phyloP scores from a whole-genome alignment of 2,113 vertebrate species.

The Montifringilla adamsi region DNA sequence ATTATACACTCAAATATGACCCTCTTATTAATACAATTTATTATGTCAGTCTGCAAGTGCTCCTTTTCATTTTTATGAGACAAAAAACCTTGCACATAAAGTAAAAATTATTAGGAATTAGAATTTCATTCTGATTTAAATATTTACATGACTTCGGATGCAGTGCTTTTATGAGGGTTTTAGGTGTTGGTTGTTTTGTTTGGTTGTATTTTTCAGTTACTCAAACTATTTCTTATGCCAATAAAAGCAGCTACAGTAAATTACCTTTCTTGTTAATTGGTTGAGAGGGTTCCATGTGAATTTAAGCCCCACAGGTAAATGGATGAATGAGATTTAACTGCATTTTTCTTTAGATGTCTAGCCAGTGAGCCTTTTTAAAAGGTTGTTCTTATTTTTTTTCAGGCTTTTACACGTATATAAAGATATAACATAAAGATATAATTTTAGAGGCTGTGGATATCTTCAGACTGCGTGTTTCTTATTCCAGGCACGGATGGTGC shows the following conservation, averaged over 20 bases:
- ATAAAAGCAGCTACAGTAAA: background rate
- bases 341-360: background rate
- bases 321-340: background rate
- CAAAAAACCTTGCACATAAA: background rate
- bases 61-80: background rate
- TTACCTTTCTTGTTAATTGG: background rate
- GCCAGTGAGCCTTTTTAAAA: background rate
- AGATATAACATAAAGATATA: background rate
- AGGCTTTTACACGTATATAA: background rate
- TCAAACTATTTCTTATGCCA: background rate
- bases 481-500: background rate
- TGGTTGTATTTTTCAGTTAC: background rate
- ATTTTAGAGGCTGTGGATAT: background rate
- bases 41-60: background rate
- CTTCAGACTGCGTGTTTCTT: background rate
- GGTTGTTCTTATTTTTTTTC: background rate
- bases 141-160: background rate
- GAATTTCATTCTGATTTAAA: background rate
- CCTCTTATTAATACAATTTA: background rate
- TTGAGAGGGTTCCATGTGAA: background rate
- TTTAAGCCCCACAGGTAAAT: background rate
- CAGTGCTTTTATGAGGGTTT: rapidly evolving
- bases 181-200: background rate
- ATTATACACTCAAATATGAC: background rate
- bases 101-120: background rate